Conservation (phyloP, 1,140 invertebrate species). For the Zaprionus vittiger region DNA sequence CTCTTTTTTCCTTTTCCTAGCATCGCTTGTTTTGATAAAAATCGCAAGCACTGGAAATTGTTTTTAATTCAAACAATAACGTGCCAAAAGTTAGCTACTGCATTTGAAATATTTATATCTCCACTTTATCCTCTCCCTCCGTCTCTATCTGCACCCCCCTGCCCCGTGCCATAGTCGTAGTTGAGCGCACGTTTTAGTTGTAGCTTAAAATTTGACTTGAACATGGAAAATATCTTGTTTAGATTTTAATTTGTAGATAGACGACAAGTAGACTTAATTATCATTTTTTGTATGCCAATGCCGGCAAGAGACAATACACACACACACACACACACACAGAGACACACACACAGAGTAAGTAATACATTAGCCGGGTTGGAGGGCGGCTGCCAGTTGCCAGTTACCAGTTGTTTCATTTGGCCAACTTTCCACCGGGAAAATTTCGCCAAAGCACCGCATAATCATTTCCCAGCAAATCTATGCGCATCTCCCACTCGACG, state of each 20-base stretch:
- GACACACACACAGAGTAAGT: constrained; percentile 22
- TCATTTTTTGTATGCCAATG: constrained; percentile 74
- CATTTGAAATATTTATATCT: constrained; percentile 84
- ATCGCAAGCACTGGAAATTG: constrained; percentile 55
- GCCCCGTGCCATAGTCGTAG: constrained; percentile 11
- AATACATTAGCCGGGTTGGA: constrained; percentile 66
- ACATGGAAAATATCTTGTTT: constrained; percentile 84
- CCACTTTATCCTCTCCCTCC: constrained; percentile 44
- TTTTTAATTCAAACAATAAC: constrained; percentile 77
- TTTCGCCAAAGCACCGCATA: constrained; percentile 54
- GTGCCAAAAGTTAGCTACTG: constrained; percentile 84
- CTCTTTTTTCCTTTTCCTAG: constrained; percentile 32
- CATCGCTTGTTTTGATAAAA: constrained; percentile 78
- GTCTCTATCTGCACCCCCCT: background rate
- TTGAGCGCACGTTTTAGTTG: constrained; percentile 79
- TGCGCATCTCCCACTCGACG: constrained; percentile 71
- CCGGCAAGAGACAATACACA: constrained; percentile 15
- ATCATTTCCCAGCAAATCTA: constrained; percentile 81
- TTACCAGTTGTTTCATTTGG: constrained; percentile 56
- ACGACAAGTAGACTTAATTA: constrained; percentile 83
- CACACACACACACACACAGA: background rate
- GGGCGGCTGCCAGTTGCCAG: constrained; percentile 50
- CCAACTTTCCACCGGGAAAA: constrained; percentile 73
- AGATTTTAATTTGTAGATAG: constrained; percentile 83
- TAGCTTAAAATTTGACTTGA: constrained; percentile 74